phyloP scores from a whole-genome alignment of 2,113 vertebrate species.

The Hymenochirus boettgeri region DNA sequence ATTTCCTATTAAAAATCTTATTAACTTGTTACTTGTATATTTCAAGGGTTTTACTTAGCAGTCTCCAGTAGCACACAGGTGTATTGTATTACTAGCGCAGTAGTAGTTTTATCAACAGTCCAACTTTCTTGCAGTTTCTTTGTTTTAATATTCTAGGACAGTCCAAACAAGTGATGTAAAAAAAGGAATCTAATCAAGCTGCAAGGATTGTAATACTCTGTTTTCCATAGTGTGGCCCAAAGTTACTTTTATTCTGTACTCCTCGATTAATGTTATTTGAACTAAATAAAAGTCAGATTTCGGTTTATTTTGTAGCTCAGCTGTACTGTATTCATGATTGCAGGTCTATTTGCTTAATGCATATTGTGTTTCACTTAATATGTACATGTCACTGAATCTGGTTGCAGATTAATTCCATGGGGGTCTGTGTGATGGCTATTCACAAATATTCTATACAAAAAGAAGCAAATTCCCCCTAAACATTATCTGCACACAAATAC shows the following conservation, averaged over 20 bases:
- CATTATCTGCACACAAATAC: no score
- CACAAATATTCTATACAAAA: no score
- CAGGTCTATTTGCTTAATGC: no score
- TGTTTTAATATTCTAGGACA: conserved; percentile 7
- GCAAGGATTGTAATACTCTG: conserved; percentile 22
- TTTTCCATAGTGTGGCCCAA: conserved; percentile 30
- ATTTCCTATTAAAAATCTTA: neutral
- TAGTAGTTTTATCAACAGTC: neutral
- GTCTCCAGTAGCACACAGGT: neutral
- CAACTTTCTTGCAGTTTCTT: neutral
- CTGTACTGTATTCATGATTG: conserved; percentile 3
- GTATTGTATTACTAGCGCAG: neutral
- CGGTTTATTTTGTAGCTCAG: conserved; percentile 4
- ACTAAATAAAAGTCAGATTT: conserved; percentile 30
- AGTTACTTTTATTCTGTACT: conserved; percentile 30
- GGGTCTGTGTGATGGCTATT: no score
- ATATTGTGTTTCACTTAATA: no score
- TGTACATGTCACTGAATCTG: no score
- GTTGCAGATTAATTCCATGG: no score
- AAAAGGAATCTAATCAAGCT: neutral
- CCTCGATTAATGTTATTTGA: conserved; percentile 36
- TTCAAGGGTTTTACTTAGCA: neutral
- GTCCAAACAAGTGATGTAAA: conserved; percentile 3
- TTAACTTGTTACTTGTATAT: neutral
- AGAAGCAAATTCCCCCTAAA: no score